These are phyloP conservation scores for Geotrypetes seraphini DNA, from an alignment of 2,797 vertebrate species.

Conservation along the genomic window DNA sequence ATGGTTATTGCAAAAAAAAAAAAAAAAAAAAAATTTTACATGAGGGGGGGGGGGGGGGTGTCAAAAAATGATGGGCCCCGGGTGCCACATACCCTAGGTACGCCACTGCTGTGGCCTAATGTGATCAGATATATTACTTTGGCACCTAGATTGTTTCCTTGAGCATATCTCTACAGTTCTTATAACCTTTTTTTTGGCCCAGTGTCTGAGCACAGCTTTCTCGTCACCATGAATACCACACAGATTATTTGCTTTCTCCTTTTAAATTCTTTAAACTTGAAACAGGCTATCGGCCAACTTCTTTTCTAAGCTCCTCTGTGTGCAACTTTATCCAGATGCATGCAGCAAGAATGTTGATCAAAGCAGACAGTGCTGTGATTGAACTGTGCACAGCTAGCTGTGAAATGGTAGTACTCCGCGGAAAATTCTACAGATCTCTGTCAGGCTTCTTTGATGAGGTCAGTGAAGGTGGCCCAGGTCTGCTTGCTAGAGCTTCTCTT, in stretches of 20 bases:
- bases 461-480: background rate
- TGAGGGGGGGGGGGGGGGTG: too few species aligned
- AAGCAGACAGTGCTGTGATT: conserved; percentile 29
- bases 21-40: too few species aligned
- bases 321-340: conserved; percentile 25
- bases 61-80: too few species aligned
- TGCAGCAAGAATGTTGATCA: conserved; percentile 13
- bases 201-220: background rate
- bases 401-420: conserved; percentile 3
- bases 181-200: conserved; percentile 7
- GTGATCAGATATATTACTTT: too few species aligned
- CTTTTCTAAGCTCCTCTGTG: conserved; percentile 47
- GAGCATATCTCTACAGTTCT: background rate
- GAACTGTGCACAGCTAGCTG: conserved; percentile 13
- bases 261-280: conserved; percentile 24
- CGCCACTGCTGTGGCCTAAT: too few species aligned
- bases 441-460: conserved; percentile 10
- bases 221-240: conserved; percentile 6
- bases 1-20: too few species aligned
- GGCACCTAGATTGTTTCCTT: too few species aligned
- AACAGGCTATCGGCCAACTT: conserved; percentile 35
- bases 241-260: background rate
- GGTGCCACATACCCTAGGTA: too few species aligned
- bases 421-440: conserved; percentile 10
- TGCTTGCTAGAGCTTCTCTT: background rate